A percentile compares a stretch with the other conserved stretches of the same genome.
phyloP scores from a whole-genome alignment of 1,140 invertebrate genomes.

The Phortica variegata region DNA sequence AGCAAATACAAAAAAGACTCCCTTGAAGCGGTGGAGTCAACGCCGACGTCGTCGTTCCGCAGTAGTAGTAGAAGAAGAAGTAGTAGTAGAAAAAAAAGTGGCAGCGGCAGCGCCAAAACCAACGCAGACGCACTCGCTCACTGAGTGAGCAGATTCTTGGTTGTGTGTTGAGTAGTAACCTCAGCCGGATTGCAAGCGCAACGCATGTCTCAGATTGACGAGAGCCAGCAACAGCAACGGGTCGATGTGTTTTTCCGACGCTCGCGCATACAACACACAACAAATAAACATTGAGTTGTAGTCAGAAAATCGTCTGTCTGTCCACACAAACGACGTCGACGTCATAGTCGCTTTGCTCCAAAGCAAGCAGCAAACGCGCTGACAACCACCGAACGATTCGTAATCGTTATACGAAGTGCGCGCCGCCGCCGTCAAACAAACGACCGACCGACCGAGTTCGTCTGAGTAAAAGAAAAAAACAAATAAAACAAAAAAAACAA shows the following conservation, averaged over 20 bases:
- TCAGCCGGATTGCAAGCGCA: slow-evolving; percentile 19
- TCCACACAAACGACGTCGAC: not conserved
- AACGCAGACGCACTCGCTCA: slow-evolving; percentile 25
- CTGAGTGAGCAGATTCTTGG: slow-evolving; percentile 10
- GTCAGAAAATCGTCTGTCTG: too few relatives aligned
- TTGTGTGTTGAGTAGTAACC: too few relatives aligned
- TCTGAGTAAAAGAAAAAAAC: too few relatives aligned
- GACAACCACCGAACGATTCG: slow-evolving; percentile 6
- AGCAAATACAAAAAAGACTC: not conserved
- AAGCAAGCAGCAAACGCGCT: slow-evolving; percentile 9
- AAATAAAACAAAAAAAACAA: slow-evolving; percentile 42
- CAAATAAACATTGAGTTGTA: slow-evolving; percentile 18
- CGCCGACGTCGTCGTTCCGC: too few relatives aligned
- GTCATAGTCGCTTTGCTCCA: not conserved
- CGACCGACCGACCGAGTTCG: slow-evolving; percentile 3
- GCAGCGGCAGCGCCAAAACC: slow-evolving; percentile 1
- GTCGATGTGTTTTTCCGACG: slow-evolving; percentile 35
- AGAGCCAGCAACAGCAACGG: slow-evolving; percentile 31
- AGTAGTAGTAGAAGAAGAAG: slow-evolving; percentile 20
- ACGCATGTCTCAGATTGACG: slow-evolving; percentile 38
- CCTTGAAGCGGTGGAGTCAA: too few relatives aligned
- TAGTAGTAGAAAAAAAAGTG: slow-evolving; percentile 15
- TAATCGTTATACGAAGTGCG: slow-evolving; percentile 17
- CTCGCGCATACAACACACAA: slow-evolving; percentile 33
- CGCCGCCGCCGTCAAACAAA: slow-evolving; percentile 27